Evolutionary conservation across 1,140 invertebrate species (phyloP), one percentile per base, ranked within the genome.

Genomic region (Sarcophaga bullata): DNA sequence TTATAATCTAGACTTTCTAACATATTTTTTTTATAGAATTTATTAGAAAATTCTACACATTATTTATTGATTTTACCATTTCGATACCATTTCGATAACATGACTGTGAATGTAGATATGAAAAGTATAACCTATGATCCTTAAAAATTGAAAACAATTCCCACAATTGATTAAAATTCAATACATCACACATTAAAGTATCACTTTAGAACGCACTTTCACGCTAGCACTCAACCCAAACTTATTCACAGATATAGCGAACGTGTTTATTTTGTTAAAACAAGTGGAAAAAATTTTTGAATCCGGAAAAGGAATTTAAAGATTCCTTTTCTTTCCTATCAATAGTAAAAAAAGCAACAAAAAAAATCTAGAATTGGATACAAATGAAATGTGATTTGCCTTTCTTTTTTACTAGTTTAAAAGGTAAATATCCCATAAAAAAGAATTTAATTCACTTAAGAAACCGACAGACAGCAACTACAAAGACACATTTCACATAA

Each of bases 181-280:
- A 78, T 78, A 78, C 48, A 78, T 78, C 75, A 50, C 75, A 78
- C 75, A 49, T 52, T 10, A 13, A 78, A 19, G 75, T 78, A 78
- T 50, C 75, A 78, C 48, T 58, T n/a, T 58, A 58, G 5, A 25
- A 72, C 6, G 17, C 62, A 72, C 15, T n/a, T 25, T 19, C 19
- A 72, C 17, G 19, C 17, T 19, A 50, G 6, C 73, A 46, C 37
- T 15, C 46, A n/a, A 47, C 46, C 46, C 4, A 78, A 78, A 48
- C 8, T 1, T 68, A 19, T 19, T 19, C 73, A 49, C 25, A 37
- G 25, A 50, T 10, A 25, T 52, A 78, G 19, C 48, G 75, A 48
- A 78, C 75, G 75, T 78, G 75, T 50, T 78, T 78, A 78, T 78
- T 78, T 78, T 78, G 75, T 78, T 78, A 78, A 78, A 78, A 50